phyloP scores from a whole-genome alignment of 2,888 invertebrate genomes.

The Zygothrica quintamaculata region DNA sequence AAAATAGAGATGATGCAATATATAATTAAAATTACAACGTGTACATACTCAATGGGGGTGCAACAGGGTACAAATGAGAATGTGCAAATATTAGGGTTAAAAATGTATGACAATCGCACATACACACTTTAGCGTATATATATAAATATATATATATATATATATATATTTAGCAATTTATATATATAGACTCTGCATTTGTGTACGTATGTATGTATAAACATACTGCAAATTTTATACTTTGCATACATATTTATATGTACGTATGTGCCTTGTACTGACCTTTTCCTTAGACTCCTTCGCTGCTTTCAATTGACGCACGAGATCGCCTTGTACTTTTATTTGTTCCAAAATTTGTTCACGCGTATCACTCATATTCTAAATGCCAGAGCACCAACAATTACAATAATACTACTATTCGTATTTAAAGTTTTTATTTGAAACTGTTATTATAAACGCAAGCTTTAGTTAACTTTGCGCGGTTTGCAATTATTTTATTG shows the following conservation, averaged over 20 bases:
- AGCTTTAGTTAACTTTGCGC: slow-evolving; percentile 37
- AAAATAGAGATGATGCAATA: slow-evolving; percentile 49
- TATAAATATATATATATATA: slow-evolving; percentile 1
- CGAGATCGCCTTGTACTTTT: slow-evolving; percentile 91
- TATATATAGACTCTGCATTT: slow-evolving; percentile 5
- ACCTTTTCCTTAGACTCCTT: slow-evolving; percentile 92
- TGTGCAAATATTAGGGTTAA: slow-evolving; percentile 9
- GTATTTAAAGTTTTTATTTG: slow-evolving; percentile 17
- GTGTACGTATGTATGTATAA: slow-evolving; percentile 1
- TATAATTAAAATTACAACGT: slow-evolving; percentile 29
- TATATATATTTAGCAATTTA: neutral
- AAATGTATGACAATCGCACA: slow-evolving; percentile 10
- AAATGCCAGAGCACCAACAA: slow-evolving; percentile 42
- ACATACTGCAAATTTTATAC: neutral
- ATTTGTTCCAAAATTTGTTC: slow-evolving; percentile 87
- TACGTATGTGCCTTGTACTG: slow-evolving; percentile 44
- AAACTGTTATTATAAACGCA: slow-evolving; percentile 13
- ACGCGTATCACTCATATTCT: slow-evolving; percentile 85
- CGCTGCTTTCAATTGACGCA: slow-evolving; percentile 91
- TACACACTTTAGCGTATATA: slow-evolving; percentile 1
- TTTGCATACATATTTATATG: slow-evolving; percentile 5
- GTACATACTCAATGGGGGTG: slow-evolving; percentile 11
- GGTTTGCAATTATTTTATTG: slow-evolving; percentile 35
- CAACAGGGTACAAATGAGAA: slow-evolving; percentile 33
- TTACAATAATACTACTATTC: slow-evolving; percentile 28